Evolutionary conservation across 1,140 invertebrate genomes (phyloP), one percentile per base, ranked within the genome.

Genomic region (Hycleus phaleratus): DNA sequence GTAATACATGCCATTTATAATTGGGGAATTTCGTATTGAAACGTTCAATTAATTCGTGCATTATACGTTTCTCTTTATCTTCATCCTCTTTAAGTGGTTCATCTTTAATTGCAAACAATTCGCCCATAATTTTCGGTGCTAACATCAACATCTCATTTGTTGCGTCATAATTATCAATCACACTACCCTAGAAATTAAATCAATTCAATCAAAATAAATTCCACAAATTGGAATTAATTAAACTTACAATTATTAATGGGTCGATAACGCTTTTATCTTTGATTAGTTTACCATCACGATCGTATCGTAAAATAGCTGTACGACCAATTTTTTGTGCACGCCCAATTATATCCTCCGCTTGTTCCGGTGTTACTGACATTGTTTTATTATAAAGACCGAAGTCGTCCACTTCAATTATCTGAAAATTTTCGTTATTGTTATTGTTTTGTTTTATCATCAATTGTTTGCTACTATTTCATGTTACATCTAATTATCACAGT

Each of bases 311-410:
- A n/a, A 53, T 10, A 3, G 51, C 25, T 32, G 38, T 38, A 4
- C 26, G 5, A 8, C 42, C 18, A 42, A 45, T 53, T 53, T 53
- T n/a, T 4, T 32, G 32, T 32, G 46, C 5, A 32, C 42, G 26
- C 7, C 26, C 42, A 42, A 53, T 32, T 12, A 53, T 46, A 46
- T 45, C 26, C 4, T 7, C 11, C 0, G 46, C 51, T 53, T 53
- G 40, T 40, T 53, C 18, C 0, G 11, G 25, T 38, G 6, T 45
- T 6, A 8, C 40, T 10, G 18, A 6, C 11, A 45, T 2, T 12
- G 51, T 53, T 38, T 53, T 53, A 38, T 53, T 53, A n/a, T 53
- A 53, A 32, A 53, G 2, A 8, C 40, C 42, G 25, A 53, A 53
- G 9, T 38, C 43, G 12, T 53, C 51, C 8, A 45, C 8, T 38